phyloP scores from a whole-genome alignment of 2,797 vertebrate species.

The Chelon labrosus region DNA sequence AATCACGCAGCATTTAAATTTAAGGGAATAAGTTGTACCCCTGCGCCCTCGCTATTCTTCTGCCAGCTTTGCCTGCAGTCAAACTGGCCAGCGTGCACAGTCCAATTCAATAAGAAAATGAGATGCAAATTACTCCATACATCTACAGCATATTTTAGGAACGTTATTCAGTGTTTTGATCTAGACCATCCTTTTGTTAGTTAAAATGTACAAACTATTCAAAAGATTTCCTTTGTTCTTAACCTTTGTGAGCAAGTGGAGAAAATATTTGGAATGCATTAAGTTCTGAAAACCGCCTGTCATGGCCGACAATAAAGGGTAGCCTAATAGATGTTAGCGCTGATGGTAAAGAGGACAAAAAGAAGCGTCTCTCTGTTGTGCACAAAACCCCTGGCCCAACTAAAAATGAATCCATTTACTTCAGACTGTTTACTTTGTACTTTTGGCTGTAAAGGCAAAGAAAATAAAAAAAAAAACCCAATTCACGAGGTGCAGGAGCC shows the following conservation, averaged over 20 bases:
- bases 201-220: slow-evolving; percentile 78
- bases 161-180: slow-evolving; percentile 75
- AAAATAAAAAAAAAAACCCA: slow-evolving; percentile 68
- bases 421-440: slow-evolving; percentile 87
- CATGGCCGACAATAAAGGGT: slow-evolving; percentile 79
- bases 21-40: slow-evolving; percentile 22
- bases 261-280: slow-evolving; percentile 85
- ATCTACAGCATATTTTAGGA: slow-evolving; percentile 70
- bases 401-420: slow-evolving; percentile 89
- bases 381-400: slow-evolving; percentile 80
- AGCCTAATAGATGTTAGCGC: slow-evolving; percentile 82
- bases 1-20: slow-evolving; percentile 20
- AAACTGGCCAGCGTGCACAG: slow-evolving; percentile 24
- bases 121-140: slow-evolving; percentile 77
- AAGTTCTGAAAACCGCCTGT: slow-evolving; percentile 81
- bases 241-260: slow-evolving; percentile 71
- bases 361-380: slow-evolving; percentile 77
- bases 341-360: slow-evolving; percentile 82
- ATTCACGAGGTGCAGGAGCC: slow-evolving; percentile 81
- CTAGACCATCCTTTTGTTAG: slow-evolving; percentile 63
- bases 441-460: slow-evolving; percentile 83
- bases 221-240: slow-evolving; percentile 72
- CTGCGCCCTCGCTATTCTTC: slow-evolving; percentile 28
- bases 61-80: slow-evolving; percentile 37
- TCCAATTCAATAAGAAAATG: slow-evolving; percentile 71